Evolutionary conservation across 2,888 invertebrate species (phyloP).

Genomic region (Sepiola atlantica): DNA sequence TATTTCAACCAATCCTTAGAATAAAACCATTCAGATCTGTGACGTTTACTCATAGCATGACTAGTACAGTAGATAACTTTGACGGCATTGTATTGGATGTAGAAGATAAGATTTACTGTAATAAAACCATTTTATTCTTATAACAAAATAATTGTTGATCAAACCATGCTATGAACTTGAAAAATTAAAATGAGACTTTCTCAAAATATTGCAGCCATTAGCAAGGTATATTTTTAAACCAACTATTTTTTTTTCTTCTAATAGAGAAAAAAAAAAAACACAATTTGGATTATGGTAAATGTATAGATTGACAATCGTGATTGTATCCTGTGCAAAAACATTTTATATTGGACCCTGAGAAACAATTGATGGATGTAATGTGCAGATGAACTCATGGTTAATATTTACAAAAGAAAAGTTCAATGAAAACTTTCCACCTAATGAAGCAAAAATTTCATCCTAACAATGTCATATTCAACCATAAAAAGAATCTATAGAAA

Average conservation of each 20-base stretch:
- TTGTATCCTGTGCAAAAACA: not conserved
- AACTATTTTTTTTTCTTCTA: not conserved
- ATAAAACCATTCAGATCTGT: not conserved
- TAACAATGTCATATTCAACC: no score
- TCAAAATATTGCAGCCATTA: not conserved
- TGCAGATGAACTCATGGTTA: not conserved
- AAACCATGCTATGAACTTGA: not conserved
- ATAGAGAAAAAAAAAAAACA: not conserved
- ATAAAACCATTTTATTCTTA: not conserved
- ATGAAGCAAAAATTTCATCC: no score
- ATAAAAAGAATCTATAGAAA: not conserved
- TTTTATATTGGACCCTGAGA: not conserved
- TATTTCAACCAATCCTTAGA: not conserved
- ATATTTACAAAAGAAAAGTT: not conserved
- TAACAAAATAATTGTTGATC: not conserved
- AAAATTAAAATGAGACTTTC: not conserved
- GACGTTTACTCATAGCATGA: not conserved
- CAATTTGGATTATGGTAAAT: not conserved
- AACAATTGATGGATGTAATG: not conserved
- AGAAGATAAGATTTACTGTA: not conserved
- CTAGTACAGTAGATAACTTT: not conserved
- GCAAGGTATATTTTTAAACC: not conserved
- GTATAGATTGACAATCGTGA: not conserved
- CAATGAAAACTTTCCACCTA: no score
- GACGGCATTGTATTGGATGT: not conserved